A percentile compares a stretch with the other conserved stretches of the same genome.
These are phyloP conservation scores for Caenorhabditis brenneri DNA, from an alignment of 1,140 invertebrate species.

Conservation along the genomic window DNA sequence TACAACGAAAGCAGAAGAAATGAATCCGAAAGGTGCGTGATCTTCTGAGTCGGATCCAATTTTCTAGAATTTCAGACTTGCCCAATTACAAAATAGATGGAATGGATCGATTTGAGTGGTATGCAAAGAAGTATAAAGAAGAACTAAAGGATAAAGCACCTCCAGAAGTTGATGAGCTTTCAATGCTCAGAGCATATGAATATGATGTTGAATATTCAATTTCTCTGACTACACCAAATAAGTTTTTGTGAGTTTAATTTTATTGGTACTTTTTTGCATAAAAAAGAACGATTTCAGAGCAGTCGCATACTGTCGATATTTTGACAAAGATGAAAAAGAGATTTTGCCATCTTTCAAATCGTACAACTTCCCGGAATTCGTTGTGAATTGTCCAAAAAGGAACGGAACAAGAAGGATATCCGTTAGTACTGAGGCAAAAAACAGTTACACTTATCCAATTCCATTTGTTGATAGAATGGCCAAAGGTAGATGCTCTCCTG, in stretches of 20 bases:
- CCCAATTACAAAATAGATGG: slow-evolving; percentile 3
- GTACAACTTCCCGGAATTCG: slow-evolving; percentile 6
- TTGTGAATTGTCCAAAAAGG: not conserved
- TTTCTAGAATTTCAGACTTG: not conserved
- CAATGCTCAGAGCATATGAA: slow-evolving; percentile 14
- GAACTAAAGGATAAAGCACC: not conserved
- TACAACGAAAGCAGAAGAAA: not conserved
- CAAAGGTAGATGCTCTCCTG: not conserved
- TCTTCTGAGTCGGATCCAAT: not conserved
- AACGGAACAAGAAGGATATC: not conserved
- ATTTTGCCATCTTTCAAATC: not conserved
- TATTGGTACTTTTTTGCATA: not conserved
- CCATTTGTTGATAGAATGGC: not conserved
- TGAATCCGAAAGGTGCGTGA: not conserved
- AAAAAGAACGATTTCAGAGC: not conserved
- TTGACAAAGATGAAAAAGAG: not conserved
- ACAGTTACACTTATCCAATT: slow-evolving; percentile 27
- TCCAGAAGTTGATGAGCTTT: not conserved
- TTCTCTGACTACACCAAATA: not conserved
- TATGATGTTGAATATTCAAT: slow-evolving; percentile 27
- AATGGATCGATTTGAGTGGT: slow-evolving; percentile 30
- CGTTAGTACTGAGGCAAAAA: not conserved
- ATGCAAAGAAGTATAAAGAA: not conserved
- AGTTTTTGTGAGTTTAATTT: not conserved
- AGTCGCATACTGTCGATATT: slow-evolving; percentile 7